Evolutionary conservation across 2,888 invertebrate genomes (phyloP), one percentile per base, ranked within the genome.

Genomic region (Crossocerus cetratus): DNA sequence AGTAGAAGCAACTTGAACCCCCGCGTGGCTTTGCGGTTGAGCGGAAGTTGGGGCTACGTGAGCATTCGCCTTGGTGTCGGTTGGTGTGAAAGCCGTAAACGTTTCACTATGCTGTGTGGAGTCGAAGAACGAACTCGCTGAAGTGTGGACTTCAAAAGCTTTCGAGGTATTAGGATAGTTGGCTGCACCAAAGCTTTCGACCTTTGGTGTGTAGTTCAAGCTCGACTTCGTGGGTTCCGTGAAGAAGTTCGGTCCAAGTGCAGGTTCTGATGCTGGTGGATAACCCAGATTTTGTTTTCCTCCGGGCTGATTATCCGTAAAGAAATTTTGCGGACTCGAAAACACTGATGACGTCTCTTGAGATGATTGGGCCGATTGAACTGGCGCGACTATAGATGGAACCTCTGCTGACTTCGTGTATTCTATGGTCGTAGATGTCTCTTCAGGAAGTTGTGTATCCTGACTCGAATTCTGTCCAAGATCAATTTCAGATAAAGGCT

Each of bases 121-220:
- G 14, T 67, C 64, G 18, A 80, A 75, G 20, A 71, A 80, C 20
- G 64, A 55, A 8, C 44, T 69, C 3, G 32, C 32, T 11, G 32
- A 32, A 0, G 66, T 55, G 0, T 72, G 21, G 2, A 59, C 71
- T 0, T 32, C n/a, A n/a, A 66, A 58, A 5, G 45, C 11, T 11
- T 56, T 61, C 3, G 68, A 11, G 4, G 43, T 3, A 11, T 44
- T 56, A 8, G 59, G n/a, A 1, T 58, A 63, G 14, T n/a, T 18
- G 3, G 1, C 8, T 8, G 32, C 8, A 32, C 1, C 11, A 32
- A 32, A 32, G 32, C 32, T 32, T 5, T 23, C 55, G 0, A 16
- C 49, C 2, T 57, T 20, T 21, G 59, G 43, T 4, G 44, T 11
- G 22, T 66, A 57, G 14, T 57, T 80, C 20, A 74, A 43, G 20